phyloP scores from a whole-genome alignment of 2,888 invertebrate genomes.

The Sesia apiformis region DNA sequence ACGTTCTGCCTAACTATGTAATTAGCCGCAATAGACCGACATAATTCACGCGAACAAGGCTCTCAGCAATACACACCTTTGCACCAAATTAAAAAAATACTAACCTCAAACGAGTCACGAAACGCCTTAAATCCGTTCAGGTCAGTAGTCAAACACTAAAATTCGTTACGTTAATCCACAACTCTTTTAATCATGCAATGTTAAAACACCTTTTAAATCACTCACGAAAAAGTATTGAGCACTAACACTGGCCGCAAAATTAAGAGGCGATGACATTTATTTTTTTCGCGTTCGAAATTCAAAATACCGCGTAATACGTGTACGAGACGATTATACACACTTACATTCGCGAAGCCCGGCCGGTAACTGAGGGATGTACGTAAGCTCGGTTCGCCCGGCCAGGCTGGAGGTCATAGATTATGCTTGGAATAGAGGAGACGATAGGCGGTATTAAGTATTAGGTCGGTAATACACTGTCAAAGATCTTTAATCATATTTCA shows the following conservation, averaged over 20 bases:
- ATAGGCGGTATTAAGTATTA: too few species aligned
- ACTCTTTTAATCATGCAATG: too few species aligned
- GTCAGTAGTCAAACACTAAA: slow-evolving; percentile 15
- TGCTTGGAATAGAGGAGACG: slow-evolving; percentile 9
- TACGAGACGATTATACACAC: neutral
- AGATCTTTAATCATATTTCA: too few species aligned
- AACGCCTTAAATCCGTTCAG: slow-evolving; percentile 11
- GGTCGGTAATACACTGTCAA: too few species aligned
- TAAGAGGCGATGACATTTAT: neutral
- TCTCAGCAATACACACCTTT: neutral
- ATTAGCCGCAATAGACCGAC: neutral
- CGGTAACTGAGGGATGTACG: slow-evolving; percentile 58
- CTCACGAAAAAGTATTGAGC: neutral
- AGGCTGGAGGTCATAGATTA: slow-evolving; percentile 51
- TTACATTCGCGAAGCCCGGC: slow-evolving; percentile 28
- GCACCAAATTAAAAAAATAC: slow-evolving; percentile 6
- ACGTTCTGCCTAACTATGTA: neutral
- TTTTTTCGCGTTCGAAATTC: slow-evolving; percentile 32
- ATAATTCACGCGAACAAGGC: neutral
- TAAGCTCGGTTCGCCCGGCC: slow-evolving; percentile 61
- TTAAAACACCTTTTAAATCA: too few species aligned
- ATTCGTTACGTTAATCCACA: too few species aligned
- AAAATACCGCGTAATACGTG: slow-evolving; percentile 22
- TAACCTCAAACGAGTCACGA: slow-evolving; percentile 13
- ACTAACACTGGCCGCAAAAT: slow-evolving; percentile 1